Percentiles rank a stretch among this genome's conserved stretches.
phyloP scores from a whole-genome alignment of 2,888 invertebrate species.

The Tethea ocularis region DNA sequence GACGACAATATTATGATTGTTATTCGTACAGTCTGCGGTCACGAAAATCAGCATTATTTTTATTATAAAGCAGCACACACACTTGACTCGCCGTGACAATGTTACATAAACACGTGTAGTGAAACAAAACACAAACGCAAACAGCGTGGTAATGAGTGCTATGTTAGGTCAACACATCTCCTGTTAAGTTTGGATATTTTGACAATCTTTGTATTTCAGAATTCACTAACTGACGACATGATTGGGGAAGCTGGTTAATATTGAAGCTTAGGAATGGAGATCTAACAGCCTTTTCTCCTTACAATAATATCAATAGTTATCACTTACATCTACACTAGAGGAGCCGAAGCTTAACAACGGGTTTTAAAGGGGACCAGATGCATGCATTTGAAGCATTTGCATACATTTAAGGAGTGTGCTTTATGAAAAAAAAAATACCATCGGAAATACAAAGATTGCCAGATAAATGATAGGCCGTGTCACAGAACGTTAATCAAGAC shows the following conservation, averaged over 20 bases:
- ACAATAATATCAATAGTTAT: too few relatives aligned
- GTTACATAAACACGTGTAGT: constrained; percentile 18
- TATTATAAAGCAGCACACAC: background rate
- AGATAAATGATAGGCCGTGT: background rate
- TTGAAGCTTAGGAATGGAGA: too few relatives aligned
- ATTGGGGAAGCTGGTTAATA: too few relatives aligned
- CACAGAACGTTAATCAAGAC: background rate
- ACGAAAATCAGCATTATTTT: background rate
- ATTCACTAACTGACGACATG: background rate
- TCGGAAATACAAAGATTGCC: background rate
- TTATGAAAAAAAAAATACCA: background rate
- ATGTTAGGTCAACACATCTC: constrained; percentile 22
- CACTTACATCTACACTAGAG: too few relatives aligned
- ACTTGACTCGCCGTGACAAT: constrained; percentile 18
- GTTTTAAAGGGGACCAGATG: too few relatives aligned
- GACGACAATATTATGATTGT: too few relatives aligned
- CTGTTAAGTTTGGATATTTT: background rate
- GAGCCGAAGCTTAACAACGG: too few relatives aligned
- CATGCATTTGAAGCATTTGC: too few relatives aligned
- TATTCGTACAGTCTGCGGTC: too few relatives aligned
- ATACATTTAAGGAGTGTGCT: too few relatives aligned
- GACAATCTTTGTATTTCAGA: background rate
- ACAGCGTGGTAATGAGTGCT: constrained; percentile 24
- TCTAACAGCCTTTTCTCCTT: too few relatives aligned
- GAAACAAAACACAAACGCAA: constrained; percentile 26